phyloP scores from a whole-genome alignment of 2,113 vertebrate species.

The Callocephalon fimbriatum region DNA sequence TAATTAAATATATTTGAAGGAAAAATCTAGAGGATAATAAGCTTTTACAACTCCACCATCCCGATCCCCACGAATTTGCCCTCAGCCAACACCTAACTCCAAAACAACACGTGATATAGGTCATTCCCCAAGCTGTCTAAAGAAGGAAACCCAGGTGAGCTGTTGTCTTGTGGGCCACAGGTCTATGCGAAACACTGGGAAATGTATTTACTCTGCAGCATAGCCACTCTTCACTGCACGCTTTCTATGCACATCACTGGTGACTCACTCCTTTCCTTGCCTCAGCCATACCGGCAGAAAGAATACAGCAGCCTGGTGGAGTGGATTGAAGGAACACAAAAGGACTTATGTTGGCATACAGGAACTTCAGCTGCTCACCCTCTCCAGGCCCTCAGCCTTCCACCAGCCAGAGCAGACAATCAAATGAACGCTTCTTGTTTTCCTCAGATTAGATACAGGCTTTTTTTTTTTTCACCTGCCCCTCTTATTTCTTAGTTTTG shows the following conservation, averaged over 20 bases:
- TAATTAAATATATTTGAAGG: too few relatives aligned
- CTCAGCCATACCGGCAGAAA: background rate
- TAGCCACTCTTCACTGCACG: background rate
- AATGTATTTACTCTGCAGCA: background rate
- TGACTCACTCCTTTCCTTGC: background rate
- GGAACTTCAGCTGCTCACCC: background rate
- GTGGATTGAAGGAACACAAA: background rate
- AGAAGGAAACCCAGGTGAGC: background rate
- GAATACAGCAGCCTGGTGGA: background rate
- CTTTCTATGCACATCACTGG: accelerated
- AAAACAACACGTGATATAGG: accelerated
- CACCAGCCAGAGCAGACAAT: background rate
- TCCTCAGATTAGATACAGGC: background rate
- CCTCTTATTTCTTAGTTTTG: background rate
- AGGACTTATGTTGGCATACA: background rate
- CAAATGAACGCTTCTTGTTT: background rate
- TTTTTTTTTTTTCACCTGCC: background rate
- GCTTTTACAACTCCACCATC: too few relatives aligned
- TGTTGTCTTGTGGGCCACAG: background rate
- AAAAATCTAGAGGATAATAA: too few relatives aligned
- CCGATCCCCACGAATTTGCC: too few relatives aligned
- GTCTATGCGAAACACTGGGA: background rate
- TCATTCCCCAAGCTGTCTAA: background rate
- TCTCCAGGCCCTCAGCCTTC: background rate
- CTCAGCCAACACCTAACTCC: background rate